Conservation (phyloP, 1,140 invertebrate species). For the Drosophila novamexicana region DNA sequence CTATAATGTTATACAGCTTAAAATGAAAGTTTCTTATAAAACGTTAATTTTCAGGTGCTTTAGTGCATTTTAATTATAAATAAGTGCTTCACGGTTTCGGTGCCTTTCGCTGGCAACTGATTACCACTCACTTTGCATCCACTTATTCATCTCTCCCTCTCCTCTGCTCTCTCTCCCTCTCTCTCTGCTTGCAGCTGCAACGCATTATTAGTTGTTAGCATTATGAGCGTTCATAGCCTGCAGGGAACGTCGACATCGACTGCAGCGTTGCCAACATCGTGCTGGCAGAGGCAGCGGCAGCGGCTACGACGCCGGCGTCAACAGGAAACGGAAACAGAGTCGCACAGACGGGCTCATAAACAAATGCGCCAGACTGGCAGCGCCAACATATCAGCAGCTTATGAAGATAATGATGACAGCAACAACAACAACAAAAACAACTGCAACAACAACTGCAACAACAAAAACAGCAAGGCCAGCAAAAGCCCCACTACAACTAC, state of each 20-base stretch:
- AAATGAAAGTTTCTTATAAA: slow-evolving; percentile 1
- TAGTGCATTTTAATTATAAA: slow-evolving; percentile 31
- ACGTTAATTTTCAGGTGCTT: slow-evolving; percentile 18
- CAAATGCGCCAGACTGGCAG: slow-evolving; percentile 50
- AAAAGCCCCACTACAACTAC: slow-evolving; percentile 26
- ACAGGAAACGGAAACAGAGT: slow-evolving; percentile 48
- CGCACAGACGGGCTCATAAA: slow-evolving; percentile 46
- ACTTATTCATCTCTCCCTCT: background rate
- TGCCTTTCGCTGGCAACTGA: slow-evolving; percentile 10
- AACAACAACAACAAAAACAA: slow-evolving; percentile 15
- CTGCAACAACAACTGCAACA: slow-evolving; percentile 15
- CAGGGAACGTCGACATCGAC: slow-evolving; percentile 22
- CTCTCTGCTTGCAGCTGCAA: slow-evolving; percentile 38
- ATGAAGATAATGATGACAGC: slow-evolving; percentile 53
- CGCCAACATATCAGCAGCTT: slow-evolving; percentile 74
- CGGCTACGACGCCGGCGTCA: slow-evolving; percentile 12
- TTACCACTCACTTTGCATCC: slow-evolving; percentile 20
- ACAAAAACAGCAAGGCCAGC: slow-evolving; percentile 9
- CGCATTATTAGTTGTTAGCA: slow-evolving; percentile 44
- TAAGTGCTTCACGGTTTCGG: slow-evolving; percentile 23
- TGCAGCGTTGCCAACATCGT: slow-evolving; percentile 8
- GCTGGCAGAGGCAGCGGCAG: slow-evolving; percentile 15
- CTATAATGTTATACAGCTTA: too few species aligned
- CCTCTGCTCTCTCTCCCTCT: slow-evolving; percentile 4
- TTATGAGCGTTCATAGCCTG: slow-evolving; percentile 20